A percentile compares a stretch with the other conserved stretches of the same genome.
phyloP scores from a whole-genome alignment of 2,888 invertebrate genomes.

The Nemoura dubitans region DNA sequence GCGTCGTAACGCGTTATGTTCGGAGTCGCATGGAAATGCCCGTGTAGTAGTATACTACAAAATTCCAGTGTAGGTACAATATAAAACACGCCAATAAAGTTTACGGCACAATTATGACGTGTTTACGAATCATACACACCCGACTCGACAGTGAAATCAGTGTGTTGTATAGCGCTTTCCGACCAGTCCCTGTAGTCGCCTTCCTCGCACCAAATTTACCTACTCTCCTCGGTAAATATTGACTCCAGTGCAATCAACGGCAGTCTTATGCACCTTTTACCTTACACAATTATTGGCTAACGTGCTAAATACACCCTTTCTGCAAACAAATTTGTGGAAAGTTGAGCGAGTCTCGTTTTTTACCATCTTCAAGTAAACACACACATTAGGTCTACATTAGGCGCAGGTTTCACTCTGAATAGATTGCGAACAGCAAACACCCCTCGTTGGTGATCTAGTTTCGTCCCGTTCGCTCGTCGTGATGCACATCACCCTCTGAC shows the following conservation, averaged over 20 bases:
- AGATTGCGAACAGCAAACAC: too few relatives aligned
- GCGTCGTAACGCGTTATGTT: too few relatives aligned
- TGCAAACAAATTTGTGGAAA: background rate
- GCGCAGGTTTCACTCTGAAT: background rate
- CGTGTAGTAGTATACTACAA: too few relatives aligned
- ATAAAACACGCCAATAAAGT: background rate
- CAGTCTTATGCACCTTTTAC: background rate
- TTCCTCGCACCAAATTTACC: background rate
- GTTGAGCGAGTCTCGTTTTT: background rate
- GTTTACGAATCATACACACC: background rate
- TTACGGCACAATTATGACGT: background rate
- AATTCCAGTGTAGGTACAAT: background rate
- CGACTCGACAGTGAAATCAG: conserved; percentile 1
- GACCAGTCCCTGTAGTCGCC: background rate
- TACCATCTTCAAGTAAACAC: background rate
- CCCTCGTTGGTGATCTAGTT: too few relatives aligned
- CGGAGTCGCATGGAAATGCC: too few relatives aligned
- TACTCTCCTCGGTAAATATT: background rate
- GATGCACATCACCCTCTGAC: background rate
- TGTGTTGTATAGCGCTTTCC: too few relatives aligned
- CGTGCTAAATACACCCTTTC: background rate
- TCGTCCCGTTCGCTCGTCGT: too few relatives aligned
- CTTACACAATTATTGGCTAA: background rate
- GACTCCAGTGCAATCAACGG: background rate
- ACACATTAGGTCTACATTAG: too few relatives aligned